Conservation (phyloP, 2,888 invertebrate species). For the Synergus itoensis region DNA sequence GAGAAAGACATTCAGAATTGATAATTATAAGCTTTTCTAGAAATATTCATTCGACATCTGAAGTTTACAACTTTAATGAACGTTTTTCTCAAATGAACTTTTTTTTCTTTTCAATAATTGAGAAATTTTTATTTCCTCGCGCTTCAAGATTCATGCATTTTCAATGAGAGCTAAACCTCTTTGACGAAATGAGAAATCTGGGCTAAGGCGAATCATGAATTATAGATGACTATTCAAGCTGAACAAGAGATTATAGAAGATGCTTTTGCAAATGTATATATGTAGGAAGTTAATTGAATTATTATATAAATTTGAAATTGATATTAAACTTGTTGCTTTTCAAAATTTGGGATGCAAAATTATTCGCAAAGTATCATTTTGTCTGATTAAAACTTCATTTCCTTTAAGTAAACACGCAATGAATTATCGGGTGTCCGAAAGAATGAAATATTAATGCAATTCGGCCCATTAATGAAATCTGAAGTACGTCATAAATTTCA, state of each 20-base stretch:
- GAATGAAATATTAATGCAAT: not conserved
- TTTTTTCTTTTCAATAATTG: not conserved
- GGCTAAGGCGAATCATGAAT: constrained; percentile 69
- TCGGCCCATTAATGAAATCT: not conserved
- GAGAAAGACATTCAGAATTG: too few species aligned
- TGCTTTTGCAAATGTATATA: not conserved
- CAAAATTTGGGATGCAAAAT: too few species aligned
- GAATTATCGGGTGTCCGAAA: not conserved
- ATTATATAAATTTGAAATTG: too few species aligned
- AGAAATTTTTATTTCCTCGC: not conserved
- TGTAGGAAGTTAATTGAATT: not conserved
- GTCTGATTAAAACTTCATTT: too few species aligned
- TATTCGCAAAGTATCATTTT: too few species aligned
- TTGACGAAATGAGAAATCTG: constrained; percentile 66
- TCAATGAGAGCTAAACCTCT: constrained; percentile 59
- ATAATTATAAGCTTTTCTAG: too few species aligned
- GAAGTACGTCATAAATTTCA: not conserved
- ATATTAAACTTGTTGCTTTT: too few species aligned
- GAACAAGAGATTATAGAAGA: constrained; percentile 24
- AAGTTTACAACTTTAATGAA: not conserved
- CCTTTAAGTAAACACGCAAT: too few species aligned
- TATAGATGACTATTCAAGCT: constrained; percentile 67
- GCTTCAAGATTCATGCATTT: not conserved
- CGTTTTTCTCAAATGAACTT: not conserved
- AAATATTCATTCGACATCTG: too few species aligned